Evolutionary conservation across 2,113 vertebrate species (phyloP).

Genomic region (Ceyx melanurus): DNA sequence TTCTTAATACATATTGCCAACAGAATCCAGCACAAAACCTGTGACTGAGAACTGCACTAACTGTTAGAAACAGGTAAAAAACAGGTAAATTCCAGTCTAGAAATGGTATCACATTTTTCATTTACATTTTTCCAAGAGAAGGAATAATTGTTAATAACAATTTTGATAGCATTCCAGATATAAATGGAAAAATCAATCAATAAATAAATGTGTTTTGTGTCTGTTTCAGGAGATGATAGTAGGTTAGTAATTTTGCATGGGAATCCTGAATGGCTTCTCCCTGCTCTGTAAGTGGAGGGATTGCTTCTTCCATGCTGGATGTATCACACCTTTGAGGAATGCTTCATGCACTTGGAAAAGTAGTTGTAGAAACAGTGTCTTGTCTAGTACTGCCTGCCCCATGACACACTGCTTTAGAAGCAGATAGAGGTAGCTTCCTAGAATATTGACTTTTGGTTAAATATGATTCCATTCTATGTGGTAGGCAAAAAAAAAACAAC

Average conservation of each 20-base stretch:
- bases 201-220: not conserved
- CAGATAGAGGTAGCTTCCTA: not conserved
- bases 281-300: not conserved
- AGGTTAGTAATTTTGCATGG: not conserved
- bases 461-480: not conserved
- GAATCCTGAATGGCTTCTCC: not conserved
- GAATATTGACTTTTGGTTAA: constrained; percentile 4
- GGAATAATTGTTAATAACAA: not conserved
- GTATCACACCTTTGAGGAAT: not conserved
- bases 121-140: not conserved
- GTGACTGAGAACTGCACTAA: not conserved
- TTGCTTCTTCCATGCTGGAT: not conserved
- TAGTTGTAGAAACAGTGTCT: not conserved
- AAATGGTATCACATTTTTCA: not conserved
- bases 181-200: not conserved
- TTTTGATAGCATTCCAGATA: not conserved
- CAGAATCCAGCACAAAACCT: not conserved
- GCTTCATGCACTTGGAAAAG: not conserved
- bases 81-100: not conserved
- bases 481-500: constrained; percentile 3
- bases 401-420: not conserved
- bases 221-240: not conserved
- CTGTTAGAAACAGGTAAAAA: not conserved
- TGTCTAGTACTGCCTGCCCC: not conserved
- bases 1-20: not conserved